Evolutionary conservation across 2,113 vertebrate genomes (phyloP).

Genomic region (Siphamia tubifer): DNA sequence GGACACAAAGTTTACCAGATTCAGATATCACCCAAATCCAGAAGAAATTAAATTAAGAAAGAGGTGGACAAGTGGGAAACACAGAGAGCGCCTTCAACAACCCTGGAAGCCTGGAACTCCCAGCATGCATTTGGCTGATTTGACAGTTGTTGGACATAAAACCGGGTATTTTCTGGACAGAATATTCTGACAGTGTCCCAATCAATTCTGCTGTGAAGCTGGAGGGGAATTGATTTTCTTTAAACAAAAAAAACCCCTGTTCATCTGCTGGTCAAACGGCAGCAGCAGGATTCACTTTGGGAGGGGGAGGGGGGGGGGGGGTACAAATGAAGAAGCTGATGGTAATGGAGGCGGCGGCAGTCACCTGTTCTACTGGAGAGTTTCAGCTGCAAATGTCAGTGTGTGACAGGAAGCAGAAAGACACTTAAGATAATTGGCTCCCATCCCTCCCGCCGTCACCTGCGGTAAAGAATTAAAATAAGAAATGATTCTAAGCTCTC

Average conservation of each 20-base stretch:
- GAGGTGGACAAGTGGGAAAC: too few relatives aligned
- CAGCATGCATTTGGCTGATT: not conserved
- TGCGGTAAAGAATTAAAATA: constrained; percentile 73
- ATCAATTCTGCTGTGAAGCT: not conserved
- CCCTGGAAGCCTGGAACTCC: too few relatives aligned
- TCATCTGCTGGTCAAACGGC: constrained; percentile 13
- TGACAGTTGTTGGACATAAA: not conserved
- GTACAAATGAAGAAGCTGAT: constrained; percentile 12
- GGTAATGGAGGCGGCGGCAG: constrained; percentile 33
- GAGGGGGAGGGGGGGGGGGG: not conserved
- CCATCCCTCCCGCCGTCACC: constrained; percentile 69
- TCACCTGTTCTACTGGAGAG: constrained; percentile 47
- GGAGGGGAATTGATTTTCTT: not conserved
- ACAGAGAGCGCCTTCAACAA: too few relatives aligned
- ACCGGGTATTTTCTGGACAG: not conserved
- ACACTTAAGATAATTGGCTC: constrained; percentile 79
- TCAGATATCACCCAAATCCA: too few relatives aligned
- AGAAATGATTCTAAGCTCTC: constrained; percentile 74
- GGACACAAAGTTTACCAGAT: too few relatives aligned
- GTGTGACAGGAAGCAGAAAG: constrained; percentile 63
- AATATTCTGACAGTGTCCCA: not conserved
- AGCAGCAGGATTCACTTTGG: not conserved
- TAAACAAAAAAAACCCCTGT: not conserved
- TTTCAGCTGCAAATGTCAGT: constrained; percentile 44
- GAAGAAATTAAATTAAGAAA: too few relatives aligned